Conservation (phyloP, 2,797 vertebrate species). For the Rhabdophis nuchalis region DNA sequence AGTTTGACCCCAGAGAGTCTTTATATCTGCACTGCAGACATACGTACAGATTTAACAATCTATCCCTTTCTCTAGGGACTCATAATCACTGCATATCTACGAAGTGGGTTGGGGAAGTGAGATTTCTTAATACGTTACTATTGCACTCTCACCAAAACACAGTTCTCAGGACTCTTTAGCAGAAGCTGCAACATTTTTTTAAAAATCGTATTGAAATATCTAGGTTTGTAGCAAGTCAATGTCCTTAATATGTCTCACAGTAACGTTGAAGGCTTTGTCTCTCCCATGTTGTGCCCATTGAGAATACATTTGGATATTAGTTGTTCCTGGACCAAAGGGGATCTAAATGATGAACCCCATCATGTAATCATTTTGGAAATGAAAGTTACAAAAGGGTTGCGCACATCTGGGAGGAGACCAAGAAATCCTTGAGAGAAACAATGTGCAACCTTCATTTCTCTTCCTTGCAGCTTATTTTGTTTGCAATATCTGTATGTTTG, state of each 20-base stretch:
- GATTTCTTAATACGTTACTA: background rate
- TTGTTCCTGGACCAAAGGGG: constrained; percentile 3
- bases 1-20: background rate
- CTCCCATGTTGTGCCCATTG: background rate
- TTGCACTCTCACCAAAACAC: background rate
- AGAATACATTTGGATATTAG: background rate
- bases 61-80: background rate
- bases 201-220: background rate
- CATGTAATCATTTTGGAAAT: background rate
- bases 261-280: background rate
- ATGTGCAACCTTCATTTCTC: background rate
- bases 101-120: background rate
- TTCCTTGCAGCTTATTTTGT: background rate
- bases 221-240: background rate
- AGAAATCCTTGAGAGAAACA: background rate
- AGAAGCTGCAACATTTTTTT: background rate
- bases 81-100: background rate
- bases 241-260: background rate
- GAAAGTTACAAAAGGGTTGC: background rate
- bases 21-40: background rate
- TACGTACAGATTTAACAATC: background rate
- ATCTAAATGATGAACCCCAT: background rate
- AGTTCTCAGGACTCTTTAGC: background rate
- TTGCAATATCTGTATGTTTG: background rate
- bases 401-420: background rate